Evolutionary conservation across 2,888 invertebrate genomes (phyloP).

Genomic region (Aspidiotus rigidus): DNA sequence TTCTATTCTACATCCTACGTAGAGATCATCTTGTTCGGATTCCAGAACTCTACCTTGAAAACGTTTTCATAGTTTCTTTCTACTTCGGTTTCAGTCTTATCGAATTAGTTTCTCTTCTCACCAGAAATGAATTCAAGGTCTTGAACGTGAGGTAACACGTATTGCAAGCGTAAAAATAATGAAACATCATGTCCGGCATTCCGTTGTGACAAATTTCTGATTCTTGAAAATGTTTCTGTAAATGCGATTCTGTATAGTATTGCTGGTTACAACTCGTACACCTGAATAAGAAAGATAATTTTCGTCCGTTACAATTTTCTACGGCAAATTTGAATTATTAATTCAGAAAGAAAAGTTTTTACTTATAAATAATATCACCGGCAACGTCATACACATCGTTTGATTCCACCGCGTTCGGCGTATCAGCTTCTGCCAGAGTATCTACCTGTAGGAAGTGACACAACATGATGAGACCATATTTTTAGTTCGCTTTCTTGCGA

Average conservation of each 20-base stretch:
- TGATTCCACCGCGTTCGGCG: no score
- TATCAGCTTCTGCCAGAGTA: neutral
- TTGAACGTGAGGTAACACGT: conserved; percentile 23
- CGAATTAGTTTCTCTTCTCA: neutral
- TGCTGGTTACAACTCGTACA: conserved; percentile 11
- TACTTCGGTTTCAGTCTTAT: no score
- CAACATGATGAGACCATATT: no score
- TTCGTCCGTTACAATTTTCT: no score
- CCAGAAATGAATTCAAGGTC: conserved; percentile 17
- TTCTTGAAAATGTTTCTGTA: conserved; percentile 16
- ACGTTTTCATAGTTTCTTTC: no score
- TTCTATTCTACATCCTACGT: no score
- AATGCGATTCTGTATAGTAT: neutral
- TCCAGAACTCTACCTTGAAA: no score
- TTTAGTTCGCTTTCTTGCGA: no score
- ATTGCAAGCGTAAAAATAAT: conserved; percentile 29
- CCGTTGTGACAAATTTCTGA: neutral
- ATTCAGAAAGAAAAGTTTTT: no score
- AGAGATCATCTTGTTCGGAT: no score
- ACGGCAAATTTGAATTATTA: no score
- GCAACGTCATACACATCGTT: no score
- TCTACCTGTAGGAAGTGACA: neutral
- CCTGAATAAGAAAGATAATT: neutral
- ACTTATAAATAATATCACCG: conserved; percentile 5
- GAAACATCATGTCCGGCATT: neutral